phyloP scores from a whole-genome alignment of 2,888 invertebrate genomes.

The Merodon equestris region DNA sequence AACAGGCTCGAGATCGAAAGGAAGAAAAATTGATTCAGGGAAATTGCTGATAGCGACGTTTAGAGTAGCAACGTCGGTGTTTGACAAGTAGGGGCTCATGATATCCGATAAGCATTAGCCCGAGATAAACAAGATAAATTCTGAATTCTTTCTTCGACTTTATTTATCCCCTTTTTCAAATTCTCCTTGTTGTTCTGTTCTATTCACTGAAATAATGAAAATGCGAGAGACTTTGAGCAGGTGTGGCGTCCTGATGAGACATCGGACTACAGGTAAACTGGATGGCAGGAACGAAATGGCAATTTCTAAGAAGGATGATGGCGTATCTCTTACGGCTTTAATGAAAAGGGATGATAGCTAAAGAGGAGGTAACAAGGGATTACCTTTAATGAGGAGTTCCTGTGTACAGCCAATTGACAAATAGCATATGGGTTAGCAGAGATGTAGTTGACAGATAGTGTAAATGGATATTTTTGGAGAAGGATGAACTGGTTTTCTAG shows the following conservation, averaged over 20 bases:
- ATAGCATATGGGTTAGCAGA: neutral
- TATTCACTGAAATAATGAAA: constrained; percentile 35
- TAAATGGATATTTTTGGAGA: too few species aligned
- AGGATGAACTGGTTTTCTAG: too few species aligned
- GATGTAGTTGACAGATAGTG: too few species aligned
- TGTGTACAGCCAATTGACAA: constrained; percentile 26
- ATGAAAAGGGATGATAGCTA: constrained; percentile 46
- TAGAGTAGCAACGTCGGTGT: constrained; percentile 58
- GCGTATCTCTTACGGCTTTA: constrained; percentile 43
- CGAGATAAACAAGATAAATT: constrained; percentile 23
- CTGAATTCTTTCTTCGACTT: too few species aligned
- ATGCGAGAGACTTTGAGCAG: constrained; percentile 20
- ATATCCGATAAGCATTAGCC: constrained; percentile 47
- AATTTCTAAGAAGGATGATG: constrained; percentile 28
- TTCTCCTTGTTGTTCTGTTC: neutral
- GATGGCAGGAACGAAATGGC: neutral
- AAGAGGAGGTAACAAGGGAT: constrained; percentile 34
- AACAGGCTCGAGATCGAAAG: neutral
- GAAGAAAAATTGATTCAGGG: constrained; percentile 35
- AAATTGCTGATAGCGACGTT: constrained; percentile 34
- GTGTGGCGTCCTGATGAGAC: neutral
- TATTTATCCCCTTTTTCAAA: neutral
- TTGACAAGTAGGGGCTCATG: constrained; percentile 22
- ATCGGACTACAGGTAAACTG: neutral
- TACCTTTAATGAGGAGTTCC: constrained; percentile 22